Evolutionary conservation across 2,113 vertebrate species (phyloP).

Genomic region (Pseudorectes ferrugineus): DNA sequence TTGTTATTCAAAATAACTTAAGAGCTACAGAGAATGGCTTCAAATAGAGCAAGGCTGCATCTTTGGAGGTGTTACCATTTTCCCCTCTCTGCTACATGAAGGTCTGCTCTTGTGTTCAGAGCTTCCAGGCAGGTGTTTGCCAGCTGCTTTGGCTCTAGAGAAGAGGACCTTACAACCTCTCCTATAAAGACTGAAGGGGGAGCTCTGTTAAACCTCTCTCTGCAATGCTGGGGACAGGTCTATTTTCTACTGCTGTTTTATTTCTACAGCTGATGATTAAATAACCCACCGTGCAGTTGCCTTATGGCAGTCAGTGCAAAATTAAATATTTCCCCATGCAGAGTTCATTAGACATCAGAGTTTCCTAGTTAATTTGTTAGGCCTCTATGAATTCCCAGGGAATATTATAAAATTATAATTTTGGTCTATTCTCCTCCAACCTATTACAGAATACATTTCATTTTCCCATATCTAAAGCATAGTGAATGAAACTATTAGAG

Average conservation of each 20-base stretch:
- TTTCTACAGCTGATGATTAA: slow-evolving; percentile 55
- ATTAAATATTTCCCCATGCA: slow-evolving; percentile 64
- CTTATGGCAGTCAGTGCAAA: slow-evolving; percentile 44
- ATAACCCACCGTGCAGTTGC: slow-evolving; percentile 56
- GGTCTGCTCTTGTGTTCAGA: background rate
- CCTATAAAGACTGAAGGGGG: background rate
- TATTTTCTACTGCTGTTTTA: slow-evolving; percentile 30
- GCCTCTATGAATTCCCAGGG: slow-evolving; percentile 55
- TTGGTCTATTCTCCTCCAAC: slow-evolving; percentile 54
- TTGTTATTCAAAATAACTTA: background rate
- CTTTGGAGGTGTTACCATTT: background rate
- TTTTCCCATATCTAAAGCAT: slow-evolving; percentile 34
- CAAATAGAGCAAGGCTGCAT: background rate
- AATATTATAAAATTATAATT: slow-evolving; percentile 65
- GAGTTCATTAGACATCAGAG: slow-evolving; percentile 64
- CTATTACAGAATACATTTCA: slow-evolving; percentile 35
- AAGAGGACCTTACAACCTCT: background rate
- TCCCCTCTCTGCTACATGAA: background rate
- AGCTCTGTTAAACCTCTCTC: background rate
- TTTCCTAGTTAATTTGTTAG: slow-evolving; percentile 66
- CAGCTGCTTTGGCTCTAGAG: background rate
- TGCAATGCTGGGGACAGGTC: background rate
- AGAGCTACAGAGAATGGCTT: background rate
- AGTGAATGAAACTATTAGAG: slow-evolving; percentile 51
- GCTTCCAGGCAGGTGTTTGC: background rate